phyloP scores from a whole-genome alignment of 2,113 vertebrate species.

The Thunnus maccoyii region DNA sequence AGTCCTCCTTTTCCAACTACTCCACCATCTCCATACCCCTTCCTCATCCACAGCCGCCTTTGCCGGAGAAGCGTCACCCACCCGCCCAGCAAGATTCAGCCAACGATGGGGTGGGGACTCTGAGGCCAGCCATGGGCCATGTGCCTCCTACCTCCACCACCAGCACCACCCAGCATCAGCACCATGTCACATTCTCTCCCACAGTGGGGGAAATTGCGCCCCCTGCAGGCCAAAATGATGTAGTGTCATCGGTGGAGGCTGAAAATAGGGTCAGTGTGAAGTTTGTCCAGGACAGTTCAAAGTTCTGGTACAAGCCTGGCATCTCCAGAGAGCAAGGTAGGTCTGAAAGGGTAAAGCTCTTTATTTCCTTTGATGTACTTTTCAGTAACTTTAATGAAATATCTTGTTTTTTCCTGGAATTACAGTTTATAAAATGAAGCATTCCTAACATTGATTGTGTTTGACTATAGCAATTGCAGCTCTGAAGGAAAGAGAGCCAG shows the following conservation, averaged over 20 bases:
- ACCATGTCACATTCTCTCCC: slow-evolving; percentile 91
- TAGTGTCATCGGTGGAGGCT: slow-evolving; percentile 22
- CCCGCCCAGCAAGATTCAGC: slow-evolving; percentile 64
- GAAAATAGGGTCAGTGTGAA: slow-evolving; percentile 85
- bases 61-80: slow-evolving; percentile 89
- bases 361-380: background rate
- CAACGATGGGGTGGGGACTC: slow-evolving; percentile 50
- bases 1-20: slow-evolving; percentile 67
- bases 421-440: background rate
- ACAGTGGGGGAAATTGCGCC: slow-evolving; percentile 82
- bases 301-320: slow-evolving; percentile 94
- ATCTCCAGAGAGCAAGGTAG: slow-evolving; percentile 94
- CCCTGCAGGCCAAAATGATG: slow-evolving; percentile 62
- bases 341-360: background rate
- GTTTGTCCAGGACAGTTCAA: slow-evolving; percentile 94
- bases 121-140: slow-evolving; percentile 63
- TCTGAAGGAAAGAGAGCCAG: slow-evolving; percentile 91
- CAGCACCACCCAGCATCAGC: slow-evolving; percentile 63
- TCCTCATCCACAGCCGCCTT: slow-evolving; percentile 85
- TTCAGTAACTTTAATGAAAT: background rate
- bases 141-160: slow-evolving; percentile 12
- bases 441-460: slow-evolving; percentile 2
- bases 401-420: background rate
- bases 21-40: slow-evolving; percentile 77
- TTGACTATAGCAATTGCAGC: slow-evolving; percentile 86